Evolutionary conservation across 2,113 vertebrate genomes (phyloP).

Genomic region (Cyprinus carpio): DNA sequence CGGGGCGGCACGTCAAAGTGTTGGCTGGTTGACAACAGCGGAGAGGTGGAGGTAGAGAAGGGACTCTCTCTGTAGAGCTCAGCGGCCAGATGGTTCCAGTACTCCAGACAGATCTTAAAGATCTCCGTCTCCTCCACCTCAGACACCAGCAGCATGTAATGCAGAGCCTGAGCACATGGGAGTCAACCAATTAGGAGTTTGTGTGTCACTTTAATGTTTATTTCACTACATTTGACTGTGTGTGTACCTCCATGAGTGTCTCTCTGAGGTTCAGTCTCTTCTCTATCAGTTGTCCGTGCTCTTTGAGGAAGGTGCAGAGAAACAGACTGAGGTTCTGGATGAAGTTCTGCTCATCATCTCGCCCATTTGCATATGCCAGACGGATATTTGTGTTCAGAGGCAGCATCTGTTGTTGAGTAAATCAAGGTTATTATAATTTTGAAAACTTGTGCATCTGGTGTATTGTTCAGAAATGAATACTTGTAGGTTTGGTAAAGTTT

Average conservation of each 20-base stretch:
- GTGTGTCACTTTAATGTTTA: neutral
- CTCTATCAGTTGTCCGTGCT: slow-evolving; percentile 91
- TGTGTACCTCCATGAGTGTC: slow-evolving; percentile 89
- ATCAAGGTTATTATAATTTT: no score
- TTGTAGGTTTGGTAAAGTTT: no score
- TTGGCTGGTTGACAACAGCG: slow-evolving; percentile 86
- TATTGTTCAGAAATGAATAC: no score
- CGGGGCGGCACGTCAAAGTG: slow-evolving; percentile 92
- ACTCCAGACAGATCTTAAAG: slow-evolving; percentile 96
- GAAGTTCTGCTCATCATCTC: slow-evolving; percentile 96
- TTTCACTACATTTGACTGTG: neutral
- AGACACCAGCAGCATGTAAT: slow-evolving; percentile 95
- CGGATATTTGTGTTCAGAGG: slow-evolving; percentile 94
- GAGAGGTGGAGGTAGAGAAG: slow-evolving; percentile 89
- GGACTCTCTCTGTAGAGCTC: slow-evolving; percentile 95
- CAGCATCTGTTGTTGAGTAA: slow-evolving; percentile 81
- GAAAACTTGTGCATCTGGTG: no score
- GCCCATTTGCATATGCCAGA: slow-evolving; percentile 92
- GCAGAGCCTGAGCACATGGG: slow-evolving; percentile 81
- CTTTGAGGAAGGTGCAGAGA: slow-evolving; percentile 96
- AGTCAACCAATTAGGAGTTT: neutral
- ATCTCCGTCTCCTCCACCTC: slow-evolving; percentile 98
- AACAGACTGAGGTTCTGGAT: slow-evolving; percentile 97
- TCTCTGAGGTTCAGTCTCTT: slow-evolving; percentile 90
- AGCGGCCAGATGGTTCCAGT: slow-evolving; percentile 96